Conservation (phyloP, 2,888 invertebrate species). For the Amphipoea lucens region DNA sequence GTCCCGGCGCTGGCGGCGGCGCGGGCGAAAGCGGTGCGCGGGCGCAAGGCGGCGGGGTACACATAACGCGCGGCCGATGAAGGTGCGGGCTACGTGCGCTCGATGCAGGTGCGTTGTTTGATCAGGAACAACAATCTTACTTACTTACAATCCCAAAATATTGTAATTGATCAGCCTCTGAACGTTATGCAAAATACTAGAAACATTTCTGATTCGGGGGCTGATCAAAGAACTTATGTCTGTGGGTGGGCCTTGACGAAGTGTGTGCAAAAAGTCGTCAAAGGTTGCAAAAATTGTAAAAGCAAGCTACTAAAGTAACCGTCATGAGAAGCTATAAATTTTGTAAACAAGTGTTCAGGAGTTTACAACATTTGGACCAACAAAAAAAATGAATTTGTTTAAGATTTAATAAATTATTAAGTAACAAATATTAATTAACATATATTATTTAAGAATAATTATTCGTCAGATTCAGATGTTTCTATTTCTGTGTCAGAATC, state of each 20-base stretch:
- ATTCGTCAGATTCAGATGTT: constrained; percentile 19
- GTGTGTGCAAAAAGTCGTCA: neutral
- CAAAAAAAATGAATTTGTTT: no score
- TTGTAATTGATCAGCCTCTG: neutral
- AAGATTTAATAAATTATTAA: neutral
- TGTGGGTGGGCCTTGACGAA: constrained; percentile 18
- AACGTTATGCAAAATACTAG: constrained; percentile 15
- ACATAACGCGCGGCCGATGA: no score
- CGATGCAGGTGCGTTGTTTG: no score
- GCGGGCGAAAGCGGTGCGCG: no score
- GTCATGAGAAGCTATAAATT: no score
- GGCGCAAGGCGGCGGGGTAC: no score
- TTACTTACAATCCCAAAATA: no score
- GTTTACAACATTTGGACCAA: no score
- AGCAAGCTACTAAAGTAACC: neutral
- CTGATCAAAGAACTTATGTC: neutral
- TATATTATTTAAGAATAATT: constrained; percentile 21
- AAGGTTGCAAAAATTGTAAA: constrained; percentile 9
- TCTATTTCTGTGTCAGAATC: constrained; percentile 21
- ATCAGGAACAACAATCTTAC: no score
- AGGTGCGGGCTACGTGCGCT: no score
- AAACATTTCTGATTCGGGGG: neutral
- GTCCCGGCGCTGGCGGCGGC: no score
- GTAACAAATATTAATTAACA: constrained; percentile 15
- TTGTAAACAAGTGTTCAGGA: no score